Evolutionary conservation across 1,140 invertebrate genomes (phyloP).

Genomic region (Acyrthosiphon pisum): DNA sequence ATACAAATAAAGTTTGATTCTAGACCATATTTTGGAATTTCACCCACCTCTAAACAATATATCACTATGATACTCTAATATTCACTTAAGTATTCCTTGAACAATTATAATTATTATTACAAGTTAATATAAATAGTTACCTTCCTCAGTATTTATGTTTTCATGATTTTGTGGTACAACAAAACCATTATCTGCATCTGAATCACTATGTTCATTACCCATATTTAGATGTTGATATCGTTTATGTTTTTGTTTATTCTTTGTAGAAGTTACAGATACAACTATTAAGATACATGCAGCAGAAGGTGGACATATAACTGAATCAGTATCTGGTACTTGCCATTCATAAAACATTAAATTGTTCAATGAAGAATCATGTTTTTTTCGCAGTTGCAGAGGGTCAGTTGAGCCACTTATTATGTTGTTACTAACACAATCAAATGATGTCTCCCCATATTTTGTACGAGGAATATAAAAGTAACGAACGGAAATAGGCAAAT

Average conservation of each 20-base stretch:
- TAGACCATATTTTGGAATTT: too few relatives aligned
- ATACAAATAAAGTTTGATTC: too few relatives aligned
- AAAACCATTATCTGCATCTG: conserved; percentile 31
- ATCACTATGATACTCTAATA: background rate
- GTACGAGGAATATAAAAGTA: conserved; percentile 8
- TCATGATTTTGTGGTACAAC: background rate
- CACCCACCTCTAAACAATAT: background rate
- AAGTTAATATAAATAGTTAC: background rate
- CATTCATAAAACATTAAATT: conserved; percentile 39
- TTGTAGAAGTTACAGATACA: background rate
- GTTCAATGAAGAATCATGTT: background rate
- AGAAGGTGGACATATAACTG: background rate
- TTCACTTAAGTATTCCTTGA: background rate
- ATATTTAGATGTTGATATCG: background rate
- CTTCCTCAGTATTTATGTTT: background rate
- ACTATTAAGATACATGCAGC: conserved; percentile 30
- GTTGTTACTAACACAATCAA: background rate
- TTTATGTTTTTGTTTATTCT: background rate
- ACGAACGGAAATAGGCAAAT: background rate
- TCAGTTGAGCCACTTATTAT: background rate
- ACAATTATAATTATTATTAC: background rate
- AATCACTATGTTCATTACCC: background rate
- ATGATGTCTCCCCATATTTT: background rate
- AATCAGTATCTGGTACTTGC: background rate
- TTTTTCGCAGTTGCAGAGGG: conserved; percentile 2